Evolutionary conservation across 2,113 vertebrate species (phyloP).

Genomic region (Ammospiza caudacuta): DNA sequence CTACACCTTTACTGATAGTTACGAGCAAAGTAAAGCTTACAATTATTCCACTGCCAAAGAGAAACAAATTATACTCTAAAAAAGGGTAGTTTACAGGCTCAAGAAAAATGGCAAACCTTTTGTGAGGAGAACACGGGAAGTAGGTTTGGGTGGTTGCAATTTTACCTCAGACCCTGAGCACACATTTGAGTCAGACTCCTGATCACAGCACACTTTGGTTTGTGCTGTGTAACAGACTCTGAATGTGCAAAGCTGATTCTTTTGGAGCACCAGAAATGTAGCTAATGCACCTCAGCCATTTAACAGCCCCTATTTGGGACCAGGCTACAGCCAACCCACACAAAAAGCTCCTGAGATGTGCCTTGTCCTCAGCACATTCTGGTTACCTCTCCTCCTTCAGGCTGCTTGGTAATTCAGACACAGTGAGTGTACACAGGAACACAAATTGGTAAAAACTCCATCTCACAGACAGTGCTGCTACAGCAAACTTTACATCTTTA

Average conservation of each 20-base stretch:
- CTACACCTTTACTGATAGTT: neutral
- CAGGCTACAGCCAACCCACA: neutral
- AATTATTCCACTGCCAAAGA: neutral
- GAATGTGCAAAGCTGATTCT: neutral
- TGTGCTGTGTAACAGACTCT: neutral
- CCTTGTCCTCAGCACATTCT: neutral
- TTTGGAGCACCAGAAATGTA: neutral
- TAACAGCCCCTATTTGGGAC: neutral
- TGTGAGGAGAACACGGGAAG: neutral
- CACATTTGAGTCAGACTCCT: fast-evolving
- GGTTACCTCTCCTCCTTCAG: neutral
- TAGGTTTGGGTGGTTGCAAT: neutral
- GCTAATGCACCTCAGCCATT: neutral
- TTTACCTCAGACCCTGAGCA: neutral
- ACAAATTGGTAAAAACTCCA: neutral
- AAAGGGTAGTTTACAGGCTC: neutral
- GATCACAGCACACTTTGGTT: neutral
- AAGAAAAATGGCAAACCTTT: neutral
- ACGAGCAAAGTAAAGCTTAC: neutral
- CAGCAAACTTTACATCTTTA: neutral
- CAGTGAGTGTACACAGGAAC: neutral
- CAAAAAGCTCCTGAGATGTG: neutral
- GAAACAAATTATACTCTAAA: neutral
- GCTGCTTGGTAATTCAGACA: neutral
- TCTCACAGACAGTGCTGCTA: neutral